Conservation (phyloP, 2,113 vertebrate species). For the Zapus hudsonius region DNA sequence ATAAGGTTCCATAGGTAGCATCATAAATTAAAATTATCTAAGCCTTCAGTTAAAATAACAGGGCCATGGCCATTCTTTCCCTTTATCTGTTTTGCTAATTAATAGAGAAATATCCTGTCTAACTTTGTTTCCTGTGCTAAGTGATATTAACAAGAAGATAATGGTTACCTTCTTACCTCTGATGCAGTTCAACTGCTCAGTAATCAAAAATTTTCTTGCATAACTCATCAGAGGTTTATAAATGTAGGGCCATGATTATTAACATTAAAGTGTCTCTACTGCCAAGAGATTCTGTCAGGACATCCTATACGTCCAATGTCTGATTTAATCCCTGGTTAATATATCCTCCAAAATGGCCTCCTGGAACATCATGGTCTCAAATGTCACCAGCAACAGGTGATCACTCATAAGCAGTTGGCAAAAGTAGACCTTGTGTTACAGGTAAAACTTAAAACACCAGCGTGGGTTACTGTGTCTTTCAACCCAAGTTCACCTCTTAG, state of each 20-base stretch:
- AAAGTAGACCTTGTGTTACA: constrained; percentile 25
- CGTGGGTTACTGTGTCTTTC: background rate
- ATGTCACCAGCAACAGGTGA: background rate
- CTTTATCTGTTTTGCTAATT: background rate
- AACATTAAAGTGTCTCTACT: constrained; percentile 71
- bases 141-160: constrained; percentile 79
- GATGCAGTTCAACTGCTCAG: constrained; percentile 65
- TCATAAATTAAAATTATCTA: background rate
- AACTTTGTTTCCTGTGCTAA: constrained; percentile 75
- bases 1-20: background rate
- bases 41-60: background rate
- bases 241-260: constrained; percentile 71
- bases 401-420: background rate
- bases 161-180: constrained; percentile 71
- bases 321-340: constrained; percentile 46
- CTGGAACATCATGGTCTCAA: background rate
- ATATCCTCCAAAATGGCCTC: background rate
- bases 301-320: constrained; percentile 40
- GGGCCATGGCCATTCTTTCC: background rate
- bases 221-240: constrained; percentile 65
- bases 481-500: background rate
- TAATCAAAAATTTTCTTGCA: constrained; percentile 69
- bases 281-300: constrained; percentile 58
- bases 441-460: background rate
- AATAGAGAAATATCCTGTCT: constrained; percentile 56